Evolutionary conservation across 2,797 vertebrate genomes (phyloP), one percentile per base, ranked within the genome.

Genomic region (Pelobates cultripes): DNA sequence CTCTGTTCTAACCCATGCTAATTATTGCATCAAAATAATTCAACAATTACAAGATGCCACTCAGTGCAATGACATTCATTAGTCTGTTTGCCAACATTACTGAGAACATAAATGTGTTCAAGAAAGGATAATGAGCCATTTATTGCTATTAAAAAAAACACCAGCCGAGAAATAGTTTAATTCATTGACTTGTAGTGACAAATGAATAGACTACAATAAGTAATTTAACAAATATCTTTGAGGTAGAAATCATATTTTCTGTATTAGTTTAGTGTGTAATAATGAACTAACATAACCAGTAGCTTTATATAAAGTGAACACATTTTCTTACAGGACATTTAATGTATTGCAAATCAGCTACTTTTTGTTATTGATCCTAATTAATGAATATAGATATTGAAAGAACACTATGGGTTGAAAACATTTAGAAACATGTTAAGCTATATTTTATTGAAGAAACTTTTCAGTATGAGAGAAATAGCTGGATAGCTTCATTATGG

Each of bases 111-210:
- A 83, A 76, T 86, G 87, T 86, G 85, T 83, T 60, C 8, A 17
- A 55, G 85, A 85, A 82, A 85, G 43, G 82, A 57, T 83, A 87
- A 89, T 80, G 81, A 84, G 76, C 2, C 0, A 72, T 78, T 86
- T 80, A 86, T 86, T 86, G 78, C 86, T 88, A 89, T 73, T 87
- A 81, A 85, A 89, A 57, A 89, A 57, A 86, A 81, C 43, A 79
- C 64, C 41, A 73, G n/a, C 60, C 44, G 87, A 80, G 86, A 86
- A 86, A 79, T 81, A 87, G 87, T 87, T 87, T 80, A 85, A 85
- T 87, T 83, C 84, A 75, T n/a, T 43, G 7, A 84, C 72, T 85
- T 87, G 77, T 77, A 72, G 75, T 75, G 85, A 85, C 79, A 73
- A 53, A 66, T 85, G 77, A 70, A 78, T 75, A 71, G 4, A 42